These are phyloP conservation scores for Drosophila ohnishii DNA, from an alignment of 1,140 invertebrate species.

Conservation along the genomic window DNA sequence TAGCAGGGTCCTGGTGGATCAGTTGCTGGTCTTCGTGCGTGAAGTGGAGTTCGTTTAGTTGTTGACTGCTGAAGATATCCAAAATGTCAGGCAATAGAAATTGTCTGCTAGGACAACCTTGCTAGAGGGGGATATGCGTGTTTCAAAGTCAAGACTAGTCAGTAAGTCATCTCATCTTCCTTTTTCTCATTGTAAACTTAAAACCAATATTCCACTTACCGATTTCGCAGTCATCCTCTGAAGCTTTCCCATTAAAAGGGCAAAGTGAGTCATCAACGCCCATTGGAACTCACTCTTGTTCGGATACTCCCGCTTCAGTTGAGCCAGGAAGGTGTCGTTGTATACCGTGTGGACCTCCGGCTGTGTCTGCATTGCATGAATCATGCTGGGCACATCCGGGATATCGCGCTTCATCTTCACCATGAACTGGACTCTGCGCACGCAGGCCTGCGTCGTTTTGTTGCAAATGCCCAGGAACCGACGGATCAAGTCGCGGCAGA, in stretches of 20 bases:
- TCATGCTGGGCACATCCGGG: slow-evolving; percentile 70
- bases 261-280: slow-evolving; percentile 66
- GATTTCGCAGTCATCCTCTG: slow-evolving; percentile 52
- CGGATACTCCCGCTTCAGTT: slow-evolving; percentile 64
- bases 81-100: slow-evolving; percentile 65
- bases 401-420: slow-evolving; percentile 63
- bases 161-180: background rate
- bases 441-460: slow-evolving; percentile 89
- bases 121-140: background rate
- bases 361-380: slow-evolving; percentile 73
- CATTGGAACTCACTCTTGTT: slow-evolving; percentile 47
- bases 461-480: slow-evolving; percentile 85
- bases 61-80: slow-evolving; percentile 51
- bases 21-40: slow-evolving; percentile 59
- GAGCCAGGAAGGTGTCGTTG: slow-evolving; percentile 60
- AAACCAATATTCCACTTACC: slow-evolving; percentile 36
- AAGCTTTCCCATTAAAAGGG: slow-evolving; percentile 58
- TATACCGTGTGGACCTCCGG: slow-evolving; percentile 51
- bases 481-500: slow-evolving; percentile 86
- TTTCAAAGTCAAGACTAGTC: background rate
- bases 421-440: slow-evolving; percentile 85
- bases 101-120: slow-evolving; percentile 42
- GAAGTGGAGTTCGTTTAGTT: slow-evolving; percentile 44
- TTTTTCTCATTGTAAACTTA: background rate
- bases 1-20: slow-evolving; percentile 81